These are phyloP conservation scores for Hydrozoanthus gracilis DNA, from an alignment of 92 coral and sea anemone genomes.

Conservation along the genomic window DNA sequence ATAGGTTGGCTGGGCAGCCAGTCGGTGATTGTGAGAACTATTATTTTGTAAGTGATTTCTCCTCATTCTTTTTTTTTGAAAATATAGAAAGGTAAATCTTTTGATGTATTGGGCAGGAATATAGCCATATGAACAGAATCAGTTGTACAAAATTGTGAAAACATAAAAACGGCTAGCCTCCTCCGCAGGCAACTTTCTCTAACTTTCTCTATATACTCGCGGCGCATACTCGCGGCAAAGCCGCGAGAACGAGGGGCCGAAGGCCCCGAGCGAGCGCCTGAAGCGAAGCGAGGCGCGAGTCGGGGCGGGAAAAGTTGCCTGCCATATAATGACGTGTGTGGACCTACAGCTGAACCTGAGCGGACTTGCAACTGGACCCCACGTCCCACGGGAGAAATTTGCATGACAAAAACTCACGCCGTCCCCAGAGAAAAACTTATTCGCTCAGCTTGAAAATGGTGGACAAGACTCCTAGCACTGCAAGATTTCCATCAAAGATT, in stretches of 20 bases:
- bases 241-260: too few species aligned
- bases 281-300: too few species aligned
- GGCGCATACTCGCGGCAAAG: too few species aligned
- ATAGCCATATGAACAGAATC: too few species aligned
- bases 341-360: slow-evolving; percentile 41
- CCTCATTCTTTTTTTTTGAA: slow-evolving; percentile 21
- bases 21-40: slow-evolving; percentile 10
- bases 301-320: slow-evolving; percentile 53
- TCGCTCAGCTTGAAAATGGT: not conserved
- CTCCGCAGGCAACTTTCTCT: too few species aligned
- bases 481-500: slow-evolving; percentile 38
- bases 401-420: not conserved
- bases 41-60: slow-evolving; percentile 17
- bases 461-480: not conserved
- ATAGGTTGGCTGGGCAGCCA: slow-evolving; percentile 23
- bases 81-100: slow-evolving; percentile 12
- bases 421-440: not conserved
- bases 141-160: too few species aligned
- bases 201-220: too few species aligned
- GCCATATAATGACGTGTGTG: slow-evolving; percentile 51
- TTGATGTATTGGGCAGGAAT: slow-evolving; percentile 4
- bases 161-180: too few species aligned
- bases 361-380: slow-evolving; percentile 37
- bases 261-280: too few species aligned
- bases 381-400: slow-evolving; percentile 27